Percentiles rank a stretch among this genome's conserved stretches.
These are phyloP conservation scores for Tenebrio molitor DNA, from an alignment of 1,140 invertebrate species.

Conservation along the genomic window DNA sequence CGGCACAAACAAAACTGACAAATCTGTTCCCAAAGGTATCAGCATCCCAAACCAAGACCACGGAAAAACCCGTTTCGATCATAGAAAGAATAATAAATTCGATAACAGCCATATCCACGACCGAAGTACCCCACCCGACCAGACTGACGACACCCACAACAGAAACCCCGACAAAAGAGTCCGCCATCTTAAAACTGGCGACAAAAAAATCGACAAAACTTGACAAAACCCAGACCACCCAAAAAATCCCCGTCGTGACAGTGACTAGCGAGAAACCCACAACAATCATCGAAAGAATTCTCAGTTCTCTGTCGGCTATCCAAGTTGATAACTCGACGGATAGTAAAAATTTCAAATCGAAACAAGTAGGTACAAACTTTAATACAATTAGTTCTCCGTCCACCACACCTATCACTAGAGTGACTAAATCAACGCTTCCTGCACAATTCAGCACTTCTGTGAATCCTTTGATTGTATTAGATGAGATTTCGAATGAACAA, in stretches of 20 bases:
- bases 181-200: constrained; percentile 63
- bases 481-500: constrained; percentile 58
- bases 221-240: constrained; percentile 56
- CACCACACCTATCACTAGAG: constrained; percentile 55
- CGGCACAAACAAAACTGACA: constrained; percentile 39
- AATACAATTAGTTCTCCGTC: constrained; percentile 57
- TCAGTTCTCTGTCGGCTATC: constrained; percentile 64
- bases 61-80: constrained; percentile 61
- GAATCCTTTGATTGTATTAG: constrained; percentile 57
- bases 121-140: constrained; percentile 52
- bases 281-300: constrained; percentile 65
- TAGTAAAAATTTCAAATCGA: constrained; percentile 47
- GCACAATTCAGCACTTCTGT: constrained; percentile 56
- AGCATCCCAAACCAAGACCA: constrained; percentile 52
- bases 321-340: constrained; percentile 56
- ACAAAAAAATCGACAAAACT: constrained; percentile 57
- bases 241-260: constrained; percentile 26
- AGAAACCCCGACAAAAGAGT: constrained; percentile 49
- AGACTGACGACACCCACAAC: constrained; percentile 47
- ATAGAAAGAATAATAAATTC: constrained; percentile 65
- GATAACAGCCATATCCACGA: constrained; percentile 63
- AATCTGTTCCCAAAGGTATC: constrained; percentile 54
- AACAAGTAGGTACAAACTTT: constrained; percentile 62
- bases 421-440: constrained; percentile 57
- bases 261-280: constrained; percentile 65